phyloP scores from a whole-genome alignment of 2,797 vertebrate species.

The Tachyglossus aculeatus region DNA sequence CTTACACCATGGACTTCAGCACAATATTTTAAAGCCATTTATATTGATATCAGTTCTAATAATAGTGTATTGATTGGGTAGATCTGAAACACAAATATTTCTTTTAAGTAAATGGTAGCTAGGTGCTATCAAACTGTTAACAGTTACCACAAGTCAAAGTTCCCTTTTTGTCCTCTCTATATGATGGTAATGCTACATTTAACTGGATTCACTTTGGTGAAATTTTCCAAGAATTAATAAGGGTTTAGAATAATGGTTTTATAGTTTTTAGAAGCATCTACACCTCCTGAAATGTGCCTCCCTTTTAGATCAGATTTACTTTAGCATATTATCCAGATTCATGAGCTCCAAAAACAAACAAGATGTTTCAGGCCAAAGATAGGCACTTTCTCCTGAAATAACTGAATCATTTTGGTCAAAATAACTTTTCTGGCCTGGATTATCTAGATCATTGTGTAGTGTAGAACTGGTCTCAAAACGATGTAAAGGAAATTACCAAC shows the following conservation, averaged over 20 bases:
- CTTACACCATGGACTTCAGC: no score
- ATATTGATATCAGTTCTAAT: constrained; percentile 59
- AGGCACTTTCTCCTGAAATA: no score
- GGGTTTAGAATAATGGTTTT: background rate
- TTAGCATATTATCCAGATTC: no score
- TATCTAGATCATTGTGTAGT: no score
- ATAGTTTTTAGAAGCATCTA: background rate
- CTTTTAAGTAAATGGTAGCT: constrained; percentile 43
- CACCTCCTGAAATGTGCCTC: background rate
- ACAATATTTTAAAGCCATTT: no score
- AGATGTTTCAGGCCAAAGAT: no score
- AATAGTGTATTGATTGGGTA: constrained; percentile 52
- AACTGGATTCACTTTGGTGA: background rate
- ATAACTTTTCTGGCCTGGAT: no score
- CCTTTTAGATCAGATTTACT: no score
- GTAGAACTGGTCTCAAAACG: no score
- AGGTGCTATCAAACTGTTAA: constrained; percentile 46
- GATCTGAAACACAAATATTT: constrained; percentile 51
- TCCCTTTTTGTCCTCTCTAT: constrained; percentile 39
- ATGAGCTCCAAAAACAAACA: no score
- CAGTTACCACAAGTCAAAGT: constrained; percentile 42
- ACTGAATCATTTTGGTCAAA: no score
- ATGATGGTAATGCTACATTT: constrained; percentile 28
- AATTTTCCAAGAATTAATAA: constrained; percentile 27
- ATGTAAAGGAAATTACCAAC: no score